Conservation (phyloP, 2,888 invertebrate species). For the Boloria euphrosyne region DNA sequence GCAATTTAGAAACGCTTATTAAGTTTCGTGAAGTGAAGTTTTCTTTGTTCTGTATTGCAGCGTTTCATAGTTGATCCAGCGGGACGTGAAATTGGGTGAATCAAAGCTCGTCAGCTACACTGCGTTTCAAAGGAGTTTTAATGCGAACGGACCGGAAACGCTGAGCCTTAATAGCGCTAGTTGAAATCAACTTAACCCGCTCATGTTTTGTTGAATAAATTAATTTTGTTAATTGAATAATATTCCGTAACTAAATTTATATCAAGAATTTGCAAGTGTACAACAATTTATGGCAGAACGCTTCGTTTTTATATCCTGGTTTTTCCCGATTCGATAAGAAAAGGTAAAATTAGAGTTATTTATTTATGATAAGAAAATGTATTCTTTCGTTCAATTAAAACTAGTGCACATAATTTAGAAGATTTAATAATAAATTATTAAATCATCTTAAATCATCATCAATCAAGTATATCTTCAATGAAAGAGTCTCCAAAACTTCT, state of each 20-base stretch:
- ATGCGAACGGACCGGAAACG: conserved; percentile 34
- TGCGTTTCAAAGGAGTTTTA: conserved; percentile 51
- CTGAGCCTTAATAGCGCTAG: conserved; percentile 25
- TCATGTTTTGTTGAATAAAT: conserved; percentile 21
- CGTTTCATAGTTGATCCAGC: conserved; percentile 59
- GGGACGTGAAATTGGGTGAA: conserved; percentile 66
- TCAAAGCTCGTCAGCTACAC: conserved; percentile 65
- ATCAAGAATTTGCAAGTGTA: neutral
- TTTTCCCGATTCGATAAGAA: too few relatives aligned
- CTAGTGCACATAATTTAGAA: too few relatives aligned
- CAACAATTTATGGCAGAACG: neutral
- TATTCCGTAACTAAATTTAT: neutral
- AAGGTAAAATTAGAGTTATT: too few relatives aligned
- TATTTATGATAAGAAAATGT: too few relatives aligned
- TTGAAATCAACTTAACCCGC: conserved; percentile 30
- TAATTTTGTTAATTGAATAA: conserved; percentile 20
- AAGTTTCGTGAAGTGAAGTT: conserved; percentile 61
- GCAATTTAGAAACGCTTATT: conserved; percentile 60
- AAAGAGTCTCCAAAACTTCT: too few relatives aligned
- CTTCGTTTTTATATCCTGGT: too few relatives aligned
- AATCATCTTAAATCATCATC: too few relatives aligned
- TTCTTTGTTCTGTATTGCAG: conserved; percentile 65
- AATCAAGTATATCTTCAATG: too few relatives aligned
- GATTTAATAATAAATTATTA: too few relatives aligned
- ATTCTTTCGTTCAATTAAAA: too few relatives aligned